phyloP scores from a whole-genome alignment of 2,113 vertebrate genomes.

The Chloropsis cyanopogon region DNA sequence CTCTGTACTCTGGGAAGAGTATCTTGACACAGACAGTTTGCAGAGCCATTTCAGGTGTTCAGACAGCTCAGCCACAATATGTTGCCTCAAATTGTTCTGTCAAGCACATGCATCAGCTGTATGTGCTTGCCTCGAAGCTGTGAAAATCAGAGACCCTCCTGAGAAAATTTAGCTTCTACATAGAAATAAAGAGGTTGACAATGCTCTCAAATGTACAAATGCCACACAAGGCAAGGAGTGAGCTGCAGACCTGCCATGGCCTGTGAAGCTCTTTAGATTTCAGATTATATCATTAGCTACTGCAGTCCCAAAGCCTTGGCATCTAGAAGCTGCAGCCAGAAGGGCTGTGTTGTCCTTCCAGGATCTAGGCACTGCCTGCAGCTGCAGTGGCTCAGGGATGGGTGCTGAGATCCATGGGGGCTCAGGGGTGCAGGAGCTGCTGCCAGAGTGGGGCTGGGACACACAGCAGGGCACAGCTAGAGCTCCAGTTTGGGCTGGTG shows the following conservation, averaged over 20 bases:
- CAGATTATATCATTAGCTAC: neutral
- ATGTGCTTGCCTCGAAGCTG: neutral
- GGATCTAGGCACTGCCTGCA: neutral
- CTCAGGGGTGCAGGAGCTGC: neutral
- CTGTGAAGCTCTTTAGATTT: neutral
- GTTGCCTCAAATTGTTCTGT: neutral
- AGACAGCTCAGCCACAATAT: slow-evolving; percentile 18
- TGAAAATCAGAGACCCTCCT: neutral
- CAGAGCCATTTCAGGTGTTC: neutral
- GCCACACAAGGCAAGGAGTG: neutral
- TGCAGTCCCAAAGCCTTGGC: neutral
- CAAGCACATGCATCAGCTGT: neutral
- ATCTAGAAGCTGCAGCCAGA: neutral
- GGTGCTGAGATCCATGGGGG: neutral
- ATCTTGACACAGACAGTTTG: neutral
- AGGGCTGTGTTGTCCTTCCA: neutral
- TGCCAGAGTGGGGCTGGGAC: neutral
- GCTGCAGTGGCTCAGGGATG: neutral
- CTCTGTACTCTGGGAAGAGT: neutral
- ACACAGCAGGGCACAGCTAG: accelerated
- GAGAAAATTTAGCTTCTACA: neutral
- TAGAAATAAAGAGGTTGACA: neutral
- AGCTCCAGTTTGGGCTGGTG: neutral
- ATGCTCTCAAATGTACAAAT: neutral
- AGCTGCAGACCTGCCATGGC: neutral